Conservation (phyloP, 2,797 vertebrate genomes). For the Myotis vivesi region DNA sequence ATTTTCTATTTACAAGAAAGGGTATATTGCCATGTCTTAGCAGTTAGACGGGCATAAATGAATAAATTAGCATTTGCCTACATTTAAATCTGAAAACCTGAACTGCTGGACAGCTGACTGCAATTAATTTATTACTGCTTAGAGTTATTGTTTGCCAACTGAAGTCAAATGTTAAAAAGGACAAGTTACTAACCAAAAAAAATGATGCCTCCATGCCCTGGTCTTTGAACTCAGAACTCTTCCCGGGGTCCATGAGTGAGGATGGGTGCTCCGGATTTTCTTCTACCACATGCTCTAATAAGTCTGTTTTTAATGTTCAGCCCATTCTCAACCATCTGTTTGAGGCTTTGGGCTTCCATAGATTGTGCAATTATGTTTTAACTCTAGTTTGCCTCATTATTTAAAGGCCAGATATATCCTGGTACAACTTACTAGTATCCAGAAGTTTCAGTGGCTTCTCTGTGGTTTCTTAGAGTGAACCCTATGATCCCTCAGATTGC, state of each 20-base stretch:
- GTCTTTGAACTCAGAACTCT: background rate
- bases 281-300: background rate
- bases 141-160: conserved; percentile 7
- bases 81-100: conserved; percentile 66
- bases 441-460: background rate
- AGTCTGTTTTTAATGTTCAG: background rate
- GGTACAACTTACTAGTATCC: background rate
- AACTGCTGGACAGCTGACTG: conserved; percentile 58
- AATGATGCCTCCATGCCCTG: background rate
- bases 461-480: background rate
- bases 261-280: background rate
- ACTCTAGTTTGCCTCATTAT: background rate
- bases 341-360: background rate
- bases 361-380: background rate
- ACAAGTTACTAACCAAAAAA: conserved; percentile 23
- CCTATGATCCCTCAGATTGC: background rate
- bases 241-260: background rate
- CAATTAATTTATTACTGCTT: conserved; percentile 45
- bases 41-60: conserved; percentile 66
- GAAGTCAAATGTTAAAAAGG: conserved; percentile 51
- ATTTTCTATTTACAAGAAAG: conserved; percentile 61
- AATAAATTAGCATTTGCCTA: conserved; percentile 68
- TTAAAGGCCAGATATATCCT: background rate
- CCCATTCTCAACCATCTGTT: background rate
- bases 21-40: conserved; percentile 48